These are phyloP conservation scores for Psilopogon haemacephalus DNA, from an alignment of 2,113 vertebrate genomes.

Conservation along the genomic window DNA sequence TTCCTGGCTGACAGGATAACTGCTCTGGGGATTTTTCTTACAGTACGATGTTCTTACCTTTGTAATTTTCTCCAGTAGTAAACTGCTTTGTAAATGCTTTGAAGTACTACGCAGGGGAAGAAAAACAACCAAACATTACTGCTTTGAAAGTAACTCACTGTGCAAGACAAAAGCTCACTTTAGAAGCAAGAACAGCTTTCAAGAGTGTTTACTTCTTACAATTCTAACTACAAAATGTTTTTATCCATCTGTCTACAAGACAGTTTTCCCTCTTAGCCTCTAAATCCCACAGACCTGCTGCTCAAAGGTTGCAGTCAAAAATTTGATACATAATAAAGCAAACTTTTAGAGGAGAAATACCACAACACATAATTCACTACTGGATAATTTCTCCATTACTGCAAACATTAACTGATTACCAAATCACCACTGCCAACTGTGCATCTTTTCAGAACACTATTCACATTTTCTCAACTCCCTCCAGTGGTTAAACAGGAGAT, in stretches of 20 bases:
- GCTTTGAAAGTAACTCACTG: background rate
- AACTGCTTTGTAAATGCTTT: conserved; percentile 82
- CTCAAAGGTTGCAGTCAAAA: background rate
- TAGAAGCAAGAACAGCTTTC: background rate
- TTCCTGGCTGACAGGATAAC: background rate
- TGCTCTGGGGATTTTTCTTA: background rate
- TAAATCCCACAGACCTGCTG: background rate
- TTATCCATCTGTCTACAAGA: background rate
- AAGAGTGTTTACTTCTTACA: background rate
- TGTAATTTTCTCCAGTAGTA: conserved; percentile 83
- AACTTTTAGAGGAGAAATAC: background rate
- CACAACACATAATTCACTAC: background rate
- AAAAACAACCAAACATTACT: background rate
- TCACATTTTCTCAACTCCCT: conserved; percentile 39
- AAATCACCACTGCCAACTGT: background rate
- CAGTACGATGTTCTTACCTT: conserved; percentile 74
- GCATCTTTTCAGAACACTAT: background rate
- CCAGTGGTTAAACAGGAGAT: conserved; percentile 43
- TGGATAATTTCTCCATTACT: background rate
- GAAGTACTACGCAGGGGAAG: conserved; percentile 80
- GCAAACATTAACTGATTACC: background rate
- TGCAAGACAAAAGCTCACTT: background rate
- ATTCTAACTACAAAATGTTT: background rate
- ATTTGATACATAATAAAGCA: background rate
- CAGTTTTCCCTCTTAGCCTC: background rate